Percentiles rank a stretch among this genome's conserved stretches.
Conservation (phyloP, 2,888 invertebrate genomes). For the Sabellastarte sp. region DNA sequence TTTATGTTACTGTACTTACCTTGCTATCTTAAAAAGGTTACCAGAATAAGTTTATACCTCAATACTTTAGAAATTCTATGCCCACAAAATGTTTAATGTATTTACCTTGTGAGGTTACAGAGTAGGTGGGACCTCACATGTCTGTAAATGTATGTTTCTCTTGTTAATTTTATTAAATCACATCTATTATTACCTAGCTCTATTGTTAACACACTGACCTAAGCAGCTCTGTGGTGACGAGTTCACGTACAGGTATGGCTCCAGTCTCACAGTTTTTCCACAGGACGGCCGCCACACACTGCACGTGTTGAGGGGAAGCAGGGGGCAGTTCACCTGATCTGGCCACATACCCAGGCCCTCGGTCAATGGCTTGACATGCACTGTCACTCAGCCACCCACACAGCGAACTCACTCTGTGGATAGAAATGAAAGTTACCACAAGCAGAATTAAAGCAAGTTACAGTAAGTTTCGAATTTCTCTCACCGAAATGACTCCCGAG, state of each 20-base stretch:
- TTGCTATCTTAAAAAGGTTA: no score
- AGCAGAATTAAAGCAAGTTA: neutral
- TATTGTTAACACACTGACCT: conserved; percentile 63
- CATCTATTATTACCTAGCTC: no score
- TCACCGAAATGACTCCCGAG: no score
- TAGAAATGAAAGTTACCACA: neutral
- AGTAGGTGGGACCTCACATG: no score
- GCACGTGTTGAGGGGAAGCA: conserved; percentile 59
- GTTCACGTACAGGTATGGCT: conserved; percentile 62
- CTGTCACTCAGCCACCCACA: conserved; percentile 73
- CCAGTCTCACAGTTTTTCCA: conserved; percentile 65
- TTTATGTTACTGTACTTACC: no score
- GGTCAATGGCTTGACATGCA: conserved; percentile 56
- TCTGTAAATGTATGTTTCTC: no score
- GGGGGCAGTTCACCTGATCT: conserved; percentile 3
- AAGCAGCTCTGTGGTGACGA: conserved; percentile 76
- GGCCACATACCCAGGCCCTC: conserved; percentile 12
- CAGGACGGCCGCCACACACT: conserved; percentile 79
- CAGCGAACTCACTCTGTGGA: conserved; percentile 61
- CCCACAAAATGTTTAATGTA: no score
- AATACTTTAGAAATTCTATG: no score
- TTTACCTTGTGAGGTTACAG: no score
- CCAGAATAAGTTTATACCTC: no score
- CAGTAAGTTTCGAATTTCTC: no score
- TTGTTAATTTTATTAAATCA: no score